These are phyloP conservation scores for Sylvietta virens DNA, from an alignment of 2,113 vertebrate species.

Conservation along the genomic window DNA sequence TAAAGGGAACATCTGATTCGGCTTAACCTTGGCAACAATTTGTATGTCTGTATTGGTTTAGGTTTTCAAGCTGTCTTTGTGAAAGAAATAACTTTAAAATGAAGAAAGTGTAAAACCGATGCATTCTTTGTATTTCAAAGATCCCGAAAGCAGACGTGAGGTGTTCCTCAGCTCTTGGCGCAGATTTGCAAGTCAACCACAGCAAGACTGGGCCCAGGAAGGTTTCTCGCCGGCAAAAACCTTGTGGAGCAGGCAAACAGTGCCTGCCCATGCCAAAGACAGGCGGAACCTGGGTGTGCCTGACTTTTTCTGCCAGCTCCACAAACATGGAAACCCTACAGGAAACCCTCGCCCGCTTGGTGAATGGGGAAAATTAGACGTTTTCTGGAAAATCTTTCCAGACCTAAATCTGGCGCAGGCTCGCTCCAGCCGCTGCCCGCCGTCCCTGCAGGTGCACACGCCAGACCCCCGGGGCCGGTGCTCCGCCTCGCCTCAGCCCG, in stretches of 20 bases:
- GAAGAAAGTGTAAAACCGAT: accelerated
- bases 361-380: not conserved
- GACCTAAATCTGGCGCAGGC: not conserved
- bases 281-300: not conserved
- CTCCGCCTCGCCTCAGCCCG: not conserved
- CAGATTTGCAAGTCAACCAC: too few species aligned
- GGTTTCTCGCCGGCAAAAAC: not conserved
- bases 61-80: not conserved
- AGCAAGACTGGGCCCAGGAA: not conserved
- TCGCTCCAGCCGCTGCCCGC: not conserved
- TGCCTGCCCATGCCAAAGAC: not conserved
- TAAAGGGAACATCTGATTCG: not conserved
- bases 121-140: not conserved
- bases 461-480: not conserved
- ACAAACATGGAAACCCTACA: not conserved
- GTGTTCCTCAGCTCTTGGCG: not conserved
- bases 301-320: not conserved
- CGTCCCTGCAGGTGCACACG: not conserved
- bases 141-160: accelerated
- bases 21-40: not conserved
- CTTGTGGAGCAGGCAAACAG: not conserved
- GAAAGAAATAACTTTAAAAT: not conserved
- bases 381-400: not conserved
- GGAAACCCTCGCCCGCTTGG: not conserved
- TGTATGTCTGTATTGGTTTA: not conserved